Base-by-base conservation (phyloP, 30 jellyfish, hydroid and myxozoan species). In the Clytia hemisphaerica region DNA sequence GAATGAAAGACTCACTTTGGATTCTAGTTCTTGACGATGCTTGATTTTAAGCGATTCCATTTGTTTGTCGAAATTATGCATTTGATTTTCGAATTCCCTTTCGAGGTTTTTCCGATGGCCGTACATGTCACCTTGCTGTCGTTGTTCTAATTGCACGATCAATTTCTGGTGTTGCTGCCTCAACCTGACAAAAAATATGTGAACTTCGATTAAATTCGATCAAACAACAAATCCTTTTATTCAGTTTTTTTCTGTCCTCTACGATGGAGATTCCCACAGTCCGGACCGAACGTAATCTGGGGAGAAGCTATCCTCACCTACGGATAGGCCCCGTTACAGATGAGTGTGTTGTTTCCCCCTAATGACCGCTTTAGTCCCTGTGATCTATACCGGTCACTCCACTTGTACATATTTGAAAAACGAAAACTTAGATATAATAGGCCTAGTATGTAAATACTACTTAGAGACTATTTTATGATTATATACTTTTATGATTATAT, bases 111-210 rank as follows among this genome's bases (percentile, higher is more conserved):
- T 40, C 27, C 98, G 74, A 51, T 89, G 98, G 45, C 81, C 98
- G n/a, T 64, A 65, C 98, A 89, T 89, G 33, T 80, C 98, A 6
- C 73, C 58, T 54, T 89, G 98, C 80, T 80, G 98, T 58, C 79
- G 80, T 45, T 67, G 88, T 60, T 89, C 98, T 28, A 89, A 71
- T 37, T 79, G 81, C 46, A 77, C 29, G 15, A 89, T 80, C 53
- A 73, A 93, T 54, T 89, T 89, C 45, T 89, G 98, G 49, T 89
- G 98, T 61, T 89, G 98, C 81, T 89, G 98, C 24, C 98, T 65
- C 3, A 80, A 80, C 49, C 98, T 65, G 40, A 37, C 2, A 6
- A 14, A 21, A 58, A 58, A 12, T 22, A 45, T 35, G 10, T 4
- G 30, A 4, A 9, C 19, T 46, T 9, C 10, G 19, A 30, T 46